These are phyloP conservation scores for Helobdella robusta DNA, from an alignment of 2,888 invertebrate species.

Conservation along the genomic window DNA sequence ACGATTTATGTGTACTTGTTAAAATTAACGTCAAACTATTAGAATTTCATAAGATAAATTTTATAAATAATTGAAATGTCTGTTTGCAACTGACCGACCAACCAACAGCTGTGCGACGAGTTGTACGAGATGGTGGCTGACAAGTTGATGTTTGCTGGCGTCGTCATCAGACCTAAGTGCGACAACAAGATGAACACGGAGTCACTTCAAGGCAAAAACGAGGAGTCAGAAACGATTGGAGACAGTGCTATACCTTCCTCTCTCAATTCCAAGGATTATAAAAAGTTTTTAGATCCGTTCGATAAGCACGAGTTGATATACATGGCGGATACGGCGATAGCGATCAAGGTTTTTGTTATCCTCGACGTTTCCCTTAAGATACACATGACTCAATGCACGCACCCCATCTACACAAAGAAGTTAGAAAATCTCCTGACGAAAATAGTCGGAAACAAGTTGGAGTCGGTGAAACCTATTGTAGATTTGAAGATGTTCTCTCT, in stretches of 20 bases:
- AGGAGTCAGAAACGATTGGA: background rate
- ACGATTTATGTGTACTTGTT: background rate
- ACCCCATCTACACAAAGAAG: conserved; percentile 8
- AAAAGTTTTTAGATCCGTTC: conserved; percentile 1
- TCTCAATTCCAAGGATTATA: background rate
- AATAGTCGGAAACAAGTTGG: background rate
- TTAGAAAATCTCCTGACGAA: conserved; percentile 13
- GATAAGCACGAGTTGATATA: conserved; percentile 9
- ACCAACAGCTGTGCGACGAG: background rate
- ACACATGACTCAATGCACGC: conserved; percentile 19
- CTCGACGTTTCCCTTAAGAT: conserved; percentile 8
- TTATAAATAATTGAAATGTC: too few relatives aligned
- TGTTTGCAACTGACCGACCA: too few relatives aligned
- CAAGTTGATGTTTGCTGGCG: background rate
- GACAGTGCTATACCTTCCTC: background rate
- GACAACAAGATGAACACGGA: background rate
- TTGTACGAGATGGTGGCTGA: conserved; percentile 14
- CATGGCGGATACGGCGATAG: conserved; percentile 11
- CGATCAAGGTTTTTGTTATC: conserved; percentile 16
- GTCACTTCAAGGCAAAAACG: background rate
- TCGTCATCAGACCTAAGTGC: background rate
- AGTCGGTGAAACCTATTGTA: conserved; percentile 1
- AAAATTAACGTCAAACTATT: too few relatives aligned
- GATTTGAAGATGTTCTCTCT: conserved; percentile 15
- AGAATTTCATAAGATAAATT: too few relatives aligned